Evolutionary conservation across 2,888 invertebrate species (phyloP).

Genomic region (Ophion costatus): DNA sequence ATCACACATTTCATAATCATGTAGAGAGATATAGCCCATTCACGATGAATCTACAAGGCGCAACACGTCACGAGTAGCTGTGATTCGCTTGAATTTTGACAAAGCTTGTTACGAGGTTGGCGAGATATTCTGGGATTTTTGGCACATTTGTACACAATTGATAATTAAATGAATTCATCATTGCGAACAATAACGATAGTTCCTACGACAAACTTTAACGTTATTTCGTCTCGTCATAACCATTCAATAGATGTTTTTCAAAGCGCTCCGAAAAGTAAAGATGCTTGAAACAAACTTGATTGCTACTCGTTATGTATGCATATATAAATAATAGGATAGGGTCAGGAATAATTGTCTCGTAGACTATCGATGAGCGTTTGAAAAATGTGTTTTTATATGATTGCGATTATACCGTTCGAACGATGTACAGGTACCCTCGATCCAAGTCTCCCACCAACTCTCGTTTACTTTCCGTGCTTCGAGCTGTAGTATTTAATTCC

Average conservation of each 20-base stretch:
- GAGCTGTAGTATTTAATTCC: conserved; percentile 90
- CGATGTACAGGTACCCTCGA: conserved; percentile 28
- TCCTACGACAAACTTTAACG: conserved; percentile 52
- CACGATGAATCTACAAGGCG: conserved; percentile 22
- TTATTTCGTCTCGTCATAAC: conserved; percentile 43
- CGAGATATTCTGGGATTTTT: conserved; percentile 59
- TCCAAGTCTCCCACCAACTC: neutral
- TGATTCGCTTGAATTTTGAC: conserved; percentile 20
- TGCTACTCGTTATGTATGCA: conserved; percentile 41
- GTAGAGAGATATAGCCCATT: conserved; percentile 32
- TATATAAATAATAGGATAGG: conserved; percentile 32
- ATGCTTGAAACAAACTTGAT: conserved; percentile 38
- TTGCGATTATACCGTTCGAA: conserved; percentile 25
- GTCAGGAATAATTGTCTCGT: conserved; percentile 28
- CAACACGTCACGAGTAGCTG: conserved; percentile 22
- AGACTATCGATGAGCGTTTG: conserved; percentile 40
- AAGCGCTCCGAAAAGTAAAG: conserved; percentile 12
- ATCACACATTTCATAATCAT: conserved; percentile 56
- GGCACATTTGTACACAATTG: conserved; percentile 59
- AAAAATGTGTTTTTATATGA: conserved; percentile 50
- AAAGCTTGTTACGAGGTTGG: conserved; percentile 29
- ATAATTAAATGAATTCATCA: conserved; percentile 39
- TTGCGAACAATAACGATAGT: conserved; percentile 51
- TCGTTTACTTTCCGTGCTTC: conserved; percentile 86
- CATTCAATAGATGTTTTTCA: conserved; percentile 31